Evolutionary conservation across 2,797 vertebrate species (phyloP).

Genomic region (Gymnoscopelus braueri): DNA sequence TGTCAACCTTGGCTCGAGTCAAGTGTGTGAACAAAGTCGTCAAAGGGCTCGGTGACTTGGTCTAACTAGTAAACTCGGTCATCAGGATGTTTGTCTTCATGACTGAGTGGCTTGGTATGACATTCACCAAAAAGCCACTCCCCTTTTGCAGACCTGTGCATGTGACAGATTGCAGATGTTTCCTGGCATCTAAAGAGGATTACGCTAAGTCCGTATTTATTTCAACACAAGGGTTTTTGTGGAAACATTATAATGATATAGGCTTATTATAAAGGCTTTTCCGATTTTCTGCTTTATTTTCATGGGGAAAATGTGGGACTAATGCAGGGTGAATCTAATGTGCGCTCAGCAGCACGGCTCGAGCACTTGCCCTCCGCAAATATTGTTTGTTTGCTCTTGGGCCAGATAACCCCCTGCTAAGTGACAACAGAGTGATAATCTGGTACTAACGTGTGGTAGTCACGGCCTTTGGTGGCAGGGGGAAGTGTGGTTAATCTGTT

Average conservation of each 20-base stretch:
- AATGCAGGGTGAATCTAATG: conserved; percentile 7
- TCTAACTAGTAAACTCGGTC: conserved; percentile 12
- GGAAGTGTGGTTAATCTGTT: conserved; percentile 52
- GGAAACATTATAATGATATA: conserved; percentile 24
- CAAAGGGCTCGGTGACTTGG: conserved; percentile 21
- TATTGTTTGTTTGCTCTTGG: conserved; percentile 4
- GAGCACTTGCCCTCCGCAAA: conserved; percentile 8
- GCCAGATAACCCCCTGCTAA: not conserved
- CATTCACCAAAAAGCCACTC: conserved; percentile 34
- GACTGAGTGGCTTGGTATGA: conserved; percentile 34
- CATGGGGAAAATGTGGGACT: not conserved
- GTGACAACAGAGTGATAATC: conserved; percentile 38
- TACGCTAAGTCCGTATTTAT: conserved; percentile 50
- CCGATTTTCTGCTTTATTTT: conserved; percentile 25
- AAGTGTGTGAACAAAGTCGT: conserved; percentile 47
- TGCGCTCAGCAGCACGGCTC: not conserved
- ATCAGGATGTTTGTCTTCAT: conserved; percentile 17
- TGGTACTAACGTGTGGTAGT: conserved; percentile 16
- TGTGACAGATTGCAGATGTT: conserved; percentile 50
- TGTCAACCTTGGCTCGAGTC: conserved; percentile 64
- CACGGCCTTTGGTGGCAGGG: conserved; percentile 30
- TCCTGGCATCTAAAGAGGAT: conserved; percentile 54
- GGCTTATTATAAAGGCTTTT: conserved; percentile 29
- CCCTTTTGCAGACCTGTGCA: conserved; percentile 48
- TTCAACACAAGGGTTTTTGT: conserved; percentile 41